Evolutionary conservation across 2,888 invertebrate species (phyloP), one percentile per base, ranked within the genome.

Genomic region (Xestia c-nigrum): DNA sequence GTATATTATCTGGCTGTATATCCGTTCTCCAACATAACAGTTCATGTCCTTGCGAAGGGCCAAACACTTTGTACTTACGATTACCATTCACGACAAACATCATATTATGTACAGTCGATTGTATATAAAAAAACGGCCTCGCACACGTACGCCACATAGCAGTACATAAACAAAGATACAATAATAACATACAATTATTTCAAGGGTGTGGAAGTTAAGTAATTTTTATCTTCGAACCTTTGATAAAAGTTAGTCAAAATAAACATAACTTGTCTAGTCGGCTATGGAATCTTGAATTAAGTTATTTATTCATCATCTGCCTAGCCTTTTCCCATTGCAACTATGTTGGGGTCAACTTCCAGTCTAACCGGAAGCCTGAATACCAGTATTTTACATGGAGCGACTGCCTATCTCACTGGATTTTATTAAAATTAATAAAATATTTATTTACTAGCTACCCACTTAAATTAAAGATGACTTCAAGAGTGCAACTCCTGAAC

Each of bases 111-210:
- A 77, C 38, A 77, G 21, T 14, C 64, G 47, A 82, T 69, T 52
- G 72, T 75, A 47, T 73, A 63, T 52, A 43, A 38, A 78, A 81
- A 81, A 64, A 65, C n/a, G 82, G 70, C 82, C 83, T 83, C 83
- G 79, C 57, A 7, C 81, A 83, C 80, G 82, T 79, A 83, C 24
- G 61, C 83, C 81, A 24, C 14, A 16, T 24, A 24, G 0, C 31
- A 38, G 50, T 52, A 74, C 57, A 67, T 71, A 67, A 70, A 80
- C 80, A 75, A 70, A 55, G 38, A 43, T 55, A 76, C 46, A 79
- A 76, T 46, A 80, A 76, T 71, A 80, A 59, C 50, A 68, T 19
- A 14, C 3, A 69, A 65, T 38, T 38, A 38, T 50, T 78, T 74
- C 63, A 67, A 73, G 66, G 73, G 31, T 40, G 67, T 0, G 5